These are phyloP conservation scores for Toxotes lorentzi DNA, from an alignment of 2,797 vertebrate species.

Conservation along the genomic window DNA sequence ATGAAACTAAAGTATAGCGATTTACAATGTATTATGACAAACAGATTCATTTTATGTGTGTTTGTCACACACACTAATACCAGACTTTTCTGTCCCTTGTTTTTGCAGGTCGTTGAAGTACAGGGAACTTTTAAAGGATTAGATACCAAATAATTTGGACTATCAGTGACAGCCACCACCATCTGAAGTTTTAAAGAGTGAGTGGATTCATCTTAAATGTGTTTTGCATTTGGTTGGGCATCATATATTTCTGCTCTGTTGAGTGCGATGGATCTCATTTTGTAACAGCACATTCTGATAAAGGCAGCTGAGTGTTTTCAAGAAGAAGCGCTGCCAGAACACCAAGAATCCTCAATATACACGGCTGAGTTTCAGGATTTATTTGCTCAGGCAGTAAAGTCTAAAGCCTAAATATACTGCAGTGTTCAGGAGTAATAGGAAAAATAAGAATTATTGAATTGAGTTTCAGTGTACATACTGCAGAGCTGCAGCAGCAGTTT, in stretches of 20 bases:
- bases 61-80: not conserved
- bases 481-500: not conserved
- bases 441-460: not conserved
- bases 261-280: not conserved
- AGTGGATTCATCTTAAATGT: conserved; percentile 20
- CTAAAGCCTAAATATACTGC: not conserved
- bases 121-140: not conserved
- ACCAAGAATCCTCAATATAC: not conserved
- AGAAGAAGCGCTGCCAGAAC: not conserved
- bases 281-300: not conserved
- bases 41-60: not conserved
- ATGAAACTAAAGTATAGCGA: no score
- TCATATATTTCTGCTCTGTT: not conserved
- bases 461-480: not conserved
- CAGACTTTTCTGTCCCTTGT: not conserved
- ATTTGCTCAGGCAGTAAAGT: not conserved
- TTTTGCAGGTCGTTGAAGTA: conserved; percentile 20
- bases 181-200: conserved; percentile 22
- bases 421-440: not conserved
- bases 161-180: not conserved
- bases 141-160: conserved; percentile 26
- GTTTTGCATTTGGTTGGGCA: not conserved
- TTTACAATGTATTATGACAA: no score
- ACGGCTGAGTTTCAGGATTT: not conserved
- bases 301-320: not conserved